A percentile compares a stretch with the other conserved stretches of the same genome.
phyloP scores from a whole-genome alignment of 2,888 invertebrate species.

The Byasa hedistus region DNA sequence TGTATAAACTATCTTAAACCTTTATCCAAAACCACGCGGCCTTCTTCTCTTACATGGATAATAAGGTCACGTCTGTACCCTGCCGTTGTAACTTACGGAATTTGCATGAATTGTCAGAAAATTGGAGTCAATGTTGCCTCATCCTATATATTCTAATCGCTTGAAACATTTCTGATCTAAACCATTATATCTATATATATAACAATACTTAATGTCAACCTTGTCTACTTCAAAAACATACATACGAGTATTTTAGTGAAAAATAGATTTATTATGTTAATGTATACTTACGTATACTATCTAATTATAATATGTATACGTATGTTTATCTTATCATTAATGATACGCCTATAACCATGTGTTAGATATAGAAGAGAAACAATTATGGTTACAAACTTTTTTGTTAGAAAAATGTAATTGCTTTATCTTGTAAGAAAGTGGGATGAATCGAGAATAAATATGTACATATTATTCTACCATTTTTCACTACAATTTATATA shows the following conservation, averaged over 20 bases:
- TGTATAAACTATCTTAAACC: neutral
- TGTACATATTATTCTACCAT: too few species aligned
- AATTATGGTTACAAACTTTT: too few species aligned
- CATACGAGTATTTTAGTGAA: neutral
- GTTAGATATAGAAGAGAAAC: too few species aligned
- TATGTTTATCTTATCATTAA: too few species aligned
- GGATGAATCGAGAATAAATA: too few species aligned
- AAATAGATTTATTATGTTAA: neutral
- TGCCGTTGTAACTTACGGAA: neutral
- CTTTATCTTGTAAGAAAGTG: too few species aligned
- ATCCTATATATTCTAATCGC: neutral
- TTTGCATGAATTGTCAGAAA: conserved; percentile 3
- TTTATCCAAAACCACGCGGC: neutral
- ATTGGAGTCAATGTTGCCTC: neutral
- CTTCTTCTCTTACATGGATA: neutral
- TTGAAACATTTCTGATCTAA: neutral
- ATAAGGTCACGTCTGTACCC: conserved; percentile 1
- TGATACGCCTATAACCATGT: too few species aligned
- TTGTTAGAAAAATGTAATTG: too few species aligned
- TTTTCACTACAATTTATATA: too few species aligned
- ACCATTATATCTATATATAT: neutral
- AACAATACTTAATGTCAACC: neutral
- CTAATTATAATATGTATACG: too few species aligned
- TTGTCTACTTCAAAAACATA: neutral
- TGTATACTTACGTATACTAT: too few species aligned